These are phyloP conservation scores for Rhynchopsitta pachyrhyncha DNA, from an alignment of 2,113 vertebrate species.

Conservation along the genomic window DNA sequence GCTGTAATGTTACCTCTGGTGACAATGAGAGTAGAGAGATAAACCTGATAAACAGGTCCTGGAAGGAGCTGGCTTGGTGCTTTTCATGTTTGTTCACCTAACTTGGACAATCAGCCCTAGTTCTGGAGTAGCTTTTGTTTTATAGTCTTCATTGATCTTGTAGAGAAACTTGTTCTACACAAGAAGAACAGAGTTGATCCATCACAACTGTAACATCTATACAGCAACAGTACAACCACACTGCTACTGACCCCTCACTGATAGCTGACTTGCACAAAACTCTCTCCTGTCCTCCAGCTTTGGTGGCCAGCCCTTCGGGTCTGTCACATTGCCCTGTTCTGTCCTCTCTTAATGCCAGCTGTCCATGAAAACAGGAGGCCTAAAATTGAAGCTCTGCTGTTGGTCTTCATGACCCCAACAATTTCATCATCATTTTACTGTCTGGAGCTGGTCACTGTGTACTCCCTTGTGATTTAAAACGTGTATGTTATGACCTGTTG, in stretches of 20 bases:
- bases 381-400: neutral
- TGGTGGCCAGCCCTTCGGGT: neutral
- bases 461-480: neutral
- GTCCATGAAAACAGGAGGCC: neutral
- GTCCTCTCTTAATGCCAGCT: neutral
- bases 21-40: neutral
- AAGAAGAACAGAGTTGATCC: neutral
- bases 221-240: neutral
- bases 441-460: neutral
- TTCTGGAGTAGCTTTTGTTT: neutral
- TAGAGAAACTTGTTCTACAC: neutral
- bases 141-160: accelerated
- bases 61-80: neutral
- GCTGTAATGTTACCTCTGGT: neutral
- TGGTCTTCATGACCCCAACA: neutral
- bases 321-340: neutral
- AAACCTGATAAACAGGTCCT: neutral
- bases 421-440: neutral
- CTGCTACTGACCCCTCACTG: neutral
- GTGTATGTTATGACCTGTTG: neutral
- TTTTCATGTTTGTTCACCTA: neutral
- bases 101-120: neutral
- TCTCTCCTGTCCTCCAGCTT: neutral
- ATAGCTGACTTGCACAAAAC: neutral
- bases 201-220: neutral